Evolutionary conservation across 2,888 invertebrate genomes (phyloP), one percentile per base, ranked within the genome.

Genomic region (Perdita meconis): DNA sequence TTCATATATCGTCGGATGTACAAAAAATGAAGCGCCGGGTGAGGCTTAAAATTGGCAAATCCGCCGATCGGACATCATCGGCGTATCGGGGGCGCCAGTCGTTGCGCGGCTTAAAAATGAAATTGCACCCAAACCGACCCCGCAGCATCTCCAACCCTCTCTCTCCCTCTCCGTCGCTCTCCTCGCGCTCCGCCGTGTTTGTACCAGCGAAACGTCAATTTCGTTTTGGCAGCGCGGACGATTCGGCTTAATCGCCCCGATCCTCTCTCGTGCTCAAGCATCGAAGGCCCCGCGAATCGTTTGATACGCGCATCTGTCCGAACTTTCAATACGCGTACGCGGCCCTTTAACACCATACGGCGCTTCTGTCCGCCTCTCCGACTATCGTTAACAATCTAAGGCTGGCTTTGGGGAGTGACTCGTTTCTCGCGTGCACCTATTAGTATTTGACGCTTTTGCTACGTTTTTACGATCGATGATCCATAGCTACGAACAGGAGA

Each of bases 41-140:
- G 86, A 88, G 90, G 92, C 91, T 92, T 92, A 92, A 92, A 91
- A 89, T 92, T 90, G 90, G 87, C 87, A 90, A 92, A 92, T 91
- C 92, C 91, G 89, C 65, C 88, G 90, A 91, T 91, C 92, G 90
- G 89, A 91, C 91, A 88, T 91, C 89, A 90, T 90, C 89, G 89
- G 84, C 86, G 88, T 88, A 88, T 90, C 89, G 89, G 88, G 85
- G 51, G 73, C 75, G 83, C 71, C 73, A 61, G 77, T 82, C 84
- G 82, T 83, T 85, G 88, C 80, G 84, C 84, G 88, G 89, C 89
- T 90, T 90, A 90, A 90, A 90, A 88, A 88, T 81, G 83, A 87
- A 89, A 89, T 87, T 88, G 86, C 86, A 72, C 80, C 81, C 81
- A 73, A 74, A 71, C 76, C 81, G 65, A 63, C 67, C 72, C 70